Conservation (phyloP, 1,140 invertebrate species). For the Drosophila kikkawai region DNA sequence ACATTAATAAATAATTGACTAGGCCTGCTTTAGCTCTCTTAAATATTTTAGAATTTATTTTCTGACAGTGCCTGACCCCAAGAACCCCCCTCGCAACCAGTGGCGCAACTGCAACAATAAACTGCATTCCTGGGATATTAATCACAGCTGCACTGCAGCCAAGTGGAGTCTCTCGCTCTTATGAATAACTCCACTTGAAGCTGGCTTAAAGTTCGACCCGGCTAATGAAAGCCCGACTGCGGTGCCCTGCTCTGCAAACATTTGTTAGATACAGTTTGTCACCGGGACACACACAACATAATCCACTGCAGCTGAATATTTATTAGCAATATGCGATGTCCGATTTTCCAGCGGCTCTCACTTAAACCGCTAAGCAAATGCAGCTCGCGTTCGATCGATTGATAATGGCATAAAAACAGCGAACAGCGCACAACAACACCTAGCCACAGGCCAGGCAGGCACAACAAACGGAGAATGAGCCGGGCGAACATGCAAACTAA, state of each 20-base stretch:
- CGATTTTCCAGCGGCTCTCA: conserved; percentile 28
- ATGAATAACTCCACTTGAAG: conserved; percentile 44
- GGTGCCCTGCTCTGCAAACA: conserved; percentile 16
- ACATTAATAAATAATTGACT: not conserved
- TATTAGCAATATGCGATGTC: conserved; percentile 73
- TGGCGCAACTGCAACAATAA: conserved; percentile 59
- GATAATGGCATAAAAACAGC: conserved; percentile 70
- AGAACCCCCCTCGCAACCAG: not conserved
- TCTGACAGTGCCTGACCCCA: conserved; percentile 9
- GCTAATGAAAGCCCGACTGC: conserved; percentile 38
- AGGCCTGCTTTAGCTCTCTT: not conserved
- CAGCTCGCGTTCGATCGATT: conserved; percentile 81
- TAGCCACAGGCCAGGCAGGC: conserved; percentile 67
- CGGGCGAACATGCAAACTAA: conserved; percentile 39
- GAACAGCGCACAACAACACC: conserved; percentile 51
- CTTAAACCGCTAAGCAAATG: conserved; percentile 74
- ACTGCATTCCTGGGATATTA: conserved; percentile 79
- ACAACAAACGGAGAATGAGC: conserved; percentile 19
- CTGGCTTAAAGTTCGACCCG: conserved; percentile 35
- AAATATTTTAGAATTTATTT: not conserved
- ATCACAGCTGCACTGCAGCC: conserved; percentile 59
- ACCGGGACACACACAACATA: conserved; percentile 46
- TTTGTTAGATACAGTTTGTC: conserved; percentile 35
- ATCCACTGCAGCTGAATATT: conserved; percentile 72
- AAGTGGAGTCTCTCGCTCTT: conserved; percentile 22